Percentiles rank a stretch among this genome's conserved stretches.
phyloP scores from a whole-genome alignment of 2,113 vertebrate species.

The Bagarius yarrelli region DNA sequence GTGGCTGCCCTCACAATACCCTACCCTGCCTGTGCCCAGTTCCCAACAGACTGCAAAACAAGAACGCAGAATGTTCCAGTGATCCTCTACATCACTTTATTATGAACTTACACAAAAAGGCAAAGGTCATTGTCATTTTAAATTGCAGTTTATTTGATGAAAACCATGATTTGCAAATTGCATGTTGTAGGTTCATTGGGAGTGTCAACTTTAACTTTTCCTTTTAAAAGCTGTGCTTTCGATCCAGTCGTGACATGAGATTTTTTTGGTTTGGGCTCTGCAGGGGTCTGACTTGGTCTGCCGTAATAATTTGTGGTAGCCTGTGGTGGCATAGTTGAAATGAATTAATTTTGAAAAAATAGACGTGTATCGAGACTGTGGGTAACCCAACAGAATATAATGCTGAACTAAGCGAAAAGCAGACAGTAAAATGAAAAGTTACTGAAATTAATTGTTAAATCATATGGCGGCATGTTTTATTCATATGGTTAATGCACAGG shows the following conservation, averaged over 20 bases:
- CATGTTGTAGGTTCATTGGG: slow-evolving; percentile 7
- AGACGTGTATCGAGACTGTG: neutral
- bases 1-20: neutral
- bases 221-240: neutral
- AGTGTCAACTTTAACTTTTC: neutral
- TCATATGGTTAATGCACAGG: neutral
- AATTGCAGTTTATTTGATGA: slow-evolving; percentile 11
- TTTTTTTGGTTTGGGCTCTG: neutral
- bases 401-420: neutral
- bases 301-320: neutral
- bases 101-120: neutral
- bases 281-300: neutral
- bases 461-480: neutral
- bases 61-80: neutral
- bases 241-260: neutral
- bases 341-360: neutral
- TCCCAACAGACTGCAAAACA: neutral
- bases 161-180: slow-evolving; percentile 12
- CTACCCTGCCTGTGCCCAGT: neutral
- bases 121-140: slow-evolving; percentile 15
- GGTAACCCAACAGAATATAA: neutral
- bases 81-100: neutral
- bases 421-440: neutral
- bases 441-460: neutral
- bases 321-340: neutral